These are phyloP conservation scores for Enteromius radiatus DNA, from an alignment of 2,797 vertebrate species.

Conservation along the genomic window DNA sequence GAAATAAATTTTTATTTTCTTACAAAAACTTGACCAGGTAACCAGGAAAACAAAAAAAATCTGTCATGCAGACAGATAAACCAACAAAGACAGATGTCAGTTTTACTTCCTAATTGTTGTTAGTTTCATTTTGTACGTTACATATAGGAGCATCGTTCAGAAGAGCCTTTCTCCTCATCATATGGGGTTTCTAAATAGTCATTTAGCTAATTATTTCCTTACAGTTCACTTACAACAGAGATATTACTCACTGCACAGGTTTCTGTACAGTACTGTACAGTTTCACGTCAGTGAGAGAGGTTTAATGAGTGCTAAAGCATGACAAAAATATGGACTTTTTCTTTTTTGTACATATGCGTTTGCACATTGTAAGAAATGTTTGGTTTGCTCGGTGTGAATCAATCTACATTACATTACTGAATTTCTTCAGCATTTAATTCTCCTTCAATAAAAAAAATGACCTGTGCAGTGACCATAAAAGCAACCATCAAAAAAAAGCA, in stretches of 20 bases:
- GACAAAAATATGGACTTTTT: neutral
- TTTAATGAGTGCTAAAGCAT: neutral
- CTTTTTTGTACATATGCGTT: neutral
- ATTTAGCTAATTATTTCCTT: neutral
- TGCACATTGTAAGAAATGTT: neutral
- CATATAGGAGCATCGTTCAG: no score
- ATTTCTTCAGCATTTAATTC: neutral
- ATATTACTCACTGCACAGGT: neutral
- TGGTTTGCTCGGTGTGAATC: neutral
- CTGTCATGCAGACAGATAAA: neutral
- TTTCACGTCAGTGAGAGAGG: neutral
- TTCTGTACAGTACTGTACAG: neutral
- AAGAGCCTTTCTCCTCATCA: neutral
- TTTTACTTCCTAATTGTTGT: conserved; percentile 14
- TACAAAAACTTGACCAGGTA: conserved; percentile 13
- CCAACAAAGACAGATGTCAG: neutral
- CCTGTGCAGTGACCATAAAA: neutral
- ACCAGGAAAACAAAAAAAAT: neutral
- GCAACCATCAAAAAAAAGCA: conserved; percentile 11
- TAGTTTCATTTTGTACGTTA: neutral
- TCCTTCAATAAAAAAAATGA: neutral
- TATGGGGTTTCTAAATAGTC: neutral
- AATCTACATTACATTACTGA: neutral
- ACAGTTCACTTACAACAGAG: neutral
- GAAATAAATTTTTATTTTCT: conserved; percentile 12